Evolutionary conservation across 2,888 invertebrate genomes (phyloP).

Genomic region (Sphinx pinastri): DNA sequence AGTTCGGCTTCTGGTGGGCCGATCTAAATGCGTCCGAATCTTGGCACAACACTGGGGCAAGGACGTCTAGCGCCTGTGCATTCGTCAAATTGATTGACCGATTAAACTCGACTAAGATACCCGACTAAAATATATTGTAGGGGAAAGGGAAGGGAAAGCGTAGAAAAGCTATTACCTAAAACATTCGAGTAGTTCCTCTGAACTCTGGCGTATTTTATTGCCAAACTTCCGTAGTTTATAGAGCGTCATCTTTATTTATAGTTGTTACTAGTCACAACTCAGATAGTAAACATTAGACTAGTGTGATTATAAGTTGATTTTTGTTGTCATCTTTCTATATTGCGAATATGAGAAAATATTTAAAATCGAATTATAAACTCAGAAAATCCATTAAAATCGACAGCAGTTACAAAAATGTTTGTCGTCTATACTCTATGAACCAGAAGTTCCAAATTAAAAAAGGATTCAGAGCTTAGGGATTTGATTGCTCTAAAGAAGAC

Average conservation of each 20-base stretch:
- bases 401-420: too few species aligned
- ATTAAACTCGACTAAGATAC: constrained; percentile 62
- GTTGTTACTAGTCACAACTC: not conserved
- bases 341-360: too few species aligned
- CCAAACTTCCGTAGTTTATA: not conserved
- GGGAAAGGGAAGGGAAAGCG: not conserved
- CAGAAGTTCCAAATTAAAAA: too few species aligned
- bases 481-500: too few species aligned
- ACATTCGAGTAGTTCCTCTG: not conserved
- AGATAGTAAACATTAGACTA: not conserved
- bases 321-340: too few species aligned
- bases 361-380: too few species aligned
- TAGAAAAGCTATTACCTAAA: constrained; percentile 1
- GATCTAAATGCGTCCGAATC: constrained; percentile 73
- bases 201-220: not conserved
- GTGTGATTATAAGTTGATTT: too few species aligned
- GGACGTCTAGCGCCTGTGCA: constrained; percentile 77
- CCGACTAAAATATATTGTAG: constrained; percentile 33
- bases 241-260: constrained; percentile 16
- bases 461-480: too few species aligned
- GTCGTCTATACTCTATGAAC: too few species aligned
- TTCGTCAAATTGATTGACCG: constrained; percentile 75
- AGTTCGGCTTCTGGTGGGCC: constrained; percentile 65
- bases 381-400: too few species aligned
- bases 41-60: constrained; percentile 80